phyloP scores from a whole-genome alignment of 2,113 vertebrate species.

The Parus major region DNA sequence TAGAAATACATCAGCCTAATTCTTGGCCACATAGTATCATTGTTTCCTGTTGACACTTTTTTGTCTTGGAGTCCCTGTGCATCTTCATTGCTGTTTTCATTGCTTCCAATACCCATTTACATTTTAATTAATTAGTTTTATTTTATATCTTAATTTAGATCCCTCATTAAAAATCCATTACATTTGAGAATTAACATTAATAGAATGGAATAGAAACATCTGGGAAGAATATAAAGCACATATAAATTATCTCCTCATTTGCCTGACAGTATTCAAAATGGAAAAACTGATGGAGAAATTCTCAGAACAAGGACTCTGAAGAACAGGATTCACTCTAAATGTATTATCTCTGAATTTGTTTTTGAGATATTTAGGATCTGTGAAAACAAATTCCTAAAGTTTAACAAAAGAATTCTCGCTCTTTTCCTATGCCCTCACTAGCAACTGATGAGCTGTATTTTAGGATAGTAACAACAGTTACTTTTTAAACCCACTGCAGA shows the following conservation, averaged over 20 bases:
- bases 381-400: background rate
- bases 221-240: background rate
- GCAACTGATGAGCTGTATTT: background rate
- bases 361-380: background rate
- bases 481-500: background rate
- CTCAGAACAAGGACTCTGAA: background rate
- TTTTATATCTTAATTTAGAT: background rate
- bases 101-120: background rate
- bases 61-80: background rate
- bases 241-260: background rate
- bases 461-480: background rate
- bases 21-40: background rate
- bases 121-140: constrained; percentile 13
- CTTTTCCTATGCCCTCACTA: background rate
- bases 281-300: background rate
- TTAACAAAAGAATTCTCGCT: background rate
- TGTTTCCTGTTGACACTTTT: background rate
- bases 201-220: background rate
- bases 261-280: background rate
- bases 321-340: background rate
- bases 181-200: background rate
- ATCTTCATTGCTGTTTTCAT: background rate
- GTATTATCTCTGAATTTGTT: background rate
- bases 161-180: constrained; percentile 8
- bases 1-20: background rate